These are phyloP conservation scores for Lepisosteus oculatus DNA, from an alignment of 2,113 vertebrate genomes.

Conservation along the genomic window DNA sequence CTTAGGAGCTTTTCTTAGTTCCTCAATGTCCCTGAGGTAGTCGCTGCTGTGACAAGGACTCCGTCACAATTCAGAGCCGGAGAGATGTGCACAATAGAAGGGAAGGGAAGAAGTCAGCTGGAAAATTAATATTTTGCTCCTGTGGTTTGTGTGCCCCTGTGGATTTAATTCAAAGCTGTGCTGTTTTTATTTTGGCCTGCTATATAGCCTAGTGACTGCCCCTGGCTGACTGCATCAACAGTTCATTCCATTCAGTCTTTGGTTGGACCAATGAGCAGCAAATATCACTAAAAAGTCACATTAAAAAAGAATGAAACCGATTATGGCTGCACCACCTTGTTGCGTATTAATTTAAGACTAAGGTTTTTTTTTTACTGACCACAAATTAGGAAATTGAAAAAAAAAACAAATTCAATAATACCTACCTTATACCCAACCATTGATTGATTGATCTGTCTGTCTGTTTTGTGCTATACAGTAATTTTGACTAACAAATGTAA, in stretches of 20 bases:
- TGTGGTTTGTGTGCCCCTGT: neutral
- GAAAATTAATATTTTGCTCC: constrained; percentile 15
- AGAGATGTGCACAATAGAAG: neutral
- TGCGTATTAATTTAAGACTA: too few species aligned
- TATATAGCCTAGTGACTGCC: neutral
- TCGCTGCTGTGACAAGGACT: neutral
- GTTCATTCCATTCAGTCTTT: neutral
- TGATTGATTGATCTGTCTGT: too few species aligned
- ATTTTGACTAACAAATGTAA: too few species aligned
- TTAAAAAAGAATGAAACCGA: too few species aligned
- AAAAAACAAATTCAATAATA: too few species aligned
- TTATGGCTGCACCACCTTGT: too few species aligned
- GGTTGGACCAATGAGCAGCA: too few species aligned
- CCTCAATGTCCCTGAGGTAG: neutral
- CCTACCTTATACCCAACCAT: too few species aligned
- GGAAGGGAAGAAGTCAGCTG: constrained; percentile 3
- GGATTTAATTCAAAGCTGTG: neutral
- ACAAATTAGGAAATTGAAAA: too few species aligned
- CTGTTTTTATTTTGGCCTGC: constrained; percentile 1
- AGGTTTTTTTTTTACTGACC: too few species aligned
- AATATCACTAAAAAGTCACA: too few species aligned
- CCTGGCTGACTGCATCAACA: neutral
- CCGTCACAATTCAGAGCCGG: neutral
- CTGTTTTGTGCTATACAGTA: too few species aligned
- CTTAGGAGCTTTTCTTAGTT: neutral